A percentile compares a stretch with the other conserved stretches of the same genome.
Conservation (phyloP, 2,797 vertebrate genomes). For the Octomys mimax region DNA sequence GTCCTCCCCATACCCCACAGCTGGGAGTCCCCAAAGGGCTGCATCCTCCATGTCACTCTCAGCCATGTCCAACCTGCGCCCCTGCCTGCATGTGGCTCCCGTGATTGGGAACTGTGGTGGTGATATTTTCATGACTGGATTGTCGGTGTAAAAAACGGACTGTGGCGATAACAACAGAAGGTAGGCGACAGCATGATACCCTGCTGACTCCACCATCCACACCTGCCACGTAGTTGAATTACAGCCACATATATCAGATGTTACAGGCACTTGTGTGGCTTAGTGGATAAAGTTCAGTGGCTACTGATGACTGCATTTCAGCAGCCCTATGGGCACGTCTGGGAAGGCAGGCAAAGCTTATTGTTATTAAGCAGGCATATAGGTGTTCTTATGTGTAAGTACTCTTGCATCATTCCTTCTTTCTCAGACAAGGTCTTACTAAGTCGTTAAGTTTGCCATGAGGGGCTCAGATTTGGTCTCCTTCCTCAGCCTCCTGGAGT, state of each 20-base stretch:
- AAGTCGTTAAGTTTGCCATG: neutral
- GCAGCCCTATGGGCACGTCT: neutral
- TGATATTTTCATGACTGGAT: neutral
- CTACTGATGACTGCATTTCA: neutral
- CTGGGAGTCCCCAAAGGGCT: neutral
- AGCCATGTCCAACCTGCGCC: neutral
- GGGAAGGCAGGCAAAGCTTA: neutral
- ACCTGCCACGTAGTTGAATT: neutral
- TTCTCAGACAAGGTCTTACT: neutral
- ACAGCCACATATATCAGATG: neutral
- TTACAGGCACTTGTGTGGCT: neutral
- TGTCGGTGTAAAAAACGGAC: neutral
- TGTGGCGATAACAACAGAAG: neutral
- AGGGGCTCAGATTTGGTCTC: neutral
- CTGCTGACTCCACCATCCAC: neutral
- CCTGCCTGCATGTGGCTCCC: neutral
- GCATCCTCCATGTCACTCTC: neutral
- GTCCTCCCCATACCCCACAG: rapidly evolving
- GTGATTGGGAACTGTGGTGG: neutral
- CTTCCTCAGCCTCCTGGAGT: neutral
- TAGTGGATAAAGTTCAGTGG: neutral
- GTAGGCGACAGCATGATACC: neutral
- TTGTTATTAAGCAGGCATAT: neutral
- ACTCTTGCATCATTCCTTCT: neutral
- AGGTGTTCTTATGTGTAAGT: neutral